phyloP scores from a whole-genome alignment of 2,888 invertebrate species.

The Limnephilus auricula region DNA sequence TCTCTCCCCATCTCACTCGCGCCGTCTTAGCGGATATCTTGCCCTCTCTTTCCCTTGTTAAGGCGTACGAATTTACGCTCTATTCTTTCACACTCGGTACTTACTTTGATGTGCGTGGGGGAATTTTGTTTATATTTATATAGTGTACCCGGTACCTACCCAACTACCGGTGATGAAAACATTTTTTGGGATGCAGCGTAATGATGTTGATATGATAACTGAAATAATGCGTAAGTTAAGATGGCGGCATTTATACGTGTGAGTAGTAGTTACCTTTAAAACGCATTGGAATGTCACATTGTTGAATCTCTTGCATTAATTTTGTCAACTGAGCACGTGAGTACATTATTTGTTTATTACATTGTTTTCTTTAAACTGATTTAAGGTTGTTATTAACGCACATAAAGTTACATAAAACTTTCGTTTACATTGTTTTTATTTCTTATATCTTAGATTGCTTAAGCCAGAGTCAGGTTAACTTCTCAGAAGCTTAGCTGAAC shows the following conservation, averaged over 20 bases:
- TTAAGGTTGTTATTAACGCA: background rate
- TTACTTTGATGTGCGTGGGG: slow-evolving; percentile 50
- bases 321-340: background rate
- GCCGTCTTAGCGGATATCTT: slow-evolving; percentile 12
- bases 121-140: slow-evolving; percentile 53
- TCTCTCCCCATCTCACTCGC: slow-evolving; percentile 30
- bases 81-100: slow-evolving; percentile 46
- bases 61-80: slow-evolving; percentile 49
- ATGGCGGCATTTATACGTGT: background rate
- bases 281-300: background rate
- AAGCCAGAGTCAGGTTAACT: background rate
- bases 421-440: background rate
- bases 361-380: background rate
- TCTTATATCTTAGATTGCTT: background rate
- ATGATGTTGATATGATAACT: background rate
- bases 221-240: background rate
- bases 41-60: slow-evolving; percentile 52
- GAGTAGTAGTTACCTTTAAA: background rate
- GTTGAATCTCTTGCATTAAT: background rate
- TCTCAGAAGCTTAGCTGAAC: no score
- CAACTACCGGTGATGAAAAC: background rate
- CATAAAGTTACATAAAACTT: background rate
- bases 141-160: slow-evolving; percentile 3
- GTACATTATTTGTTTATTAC: background rate
- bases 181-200: background rate